phyloP scores from a whole-genome alignment of 2,797 vertebrate species.

The Phalloptychus januarius region DNA sequence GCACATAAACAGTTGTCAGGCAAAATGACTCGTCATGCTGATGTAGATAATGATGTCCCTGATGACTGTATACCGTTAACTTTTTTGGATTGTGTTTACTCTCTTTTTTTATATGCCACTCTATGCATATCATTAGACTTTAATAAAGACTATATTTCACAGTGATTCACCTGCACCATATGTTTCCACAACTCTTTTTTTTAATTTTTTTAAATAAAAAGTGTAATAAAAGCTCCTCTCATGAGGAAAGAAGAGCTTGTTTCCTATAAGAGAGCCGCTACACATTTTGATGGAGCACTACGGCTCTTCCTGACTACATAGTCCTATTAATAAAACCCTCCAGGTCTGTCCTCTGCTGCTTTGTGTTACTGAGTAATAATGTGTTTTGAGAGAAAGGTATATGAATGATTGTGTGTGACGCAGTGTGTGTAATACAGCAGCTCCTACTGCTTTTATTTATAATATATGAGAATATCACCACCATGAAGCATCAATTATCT shows the following conservation, averaged over 20 bases:
- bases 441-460: slow-evolving; percentile 68
- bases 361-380: slow-evolving; percentile 70
- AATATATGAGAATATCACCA: slow-evolving; percentile 72
- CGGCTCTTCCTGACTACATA: slow-evolving; percentile 42
- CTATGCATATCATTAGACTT: neutral
- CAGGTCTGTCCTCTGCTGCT: slow-evolving; percentile 51
- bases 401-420: slow-evolving; percentile 52
- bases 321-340: slow-evolving; percentile 73
- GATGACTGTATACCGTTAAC: neutral
- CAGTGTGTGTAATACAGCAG: slow-evolving; percentile 53
- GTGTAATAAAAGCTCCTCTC: slow-evolving; percentile 11
- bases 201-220: neutral
- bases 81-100: neutral
- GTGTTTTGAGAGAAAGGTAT: slow-evolving; percentile 70
- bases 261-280: slow-evolving; percentile 39
- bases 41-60: neutral
- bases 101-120: slow-evolving; percentile 3
- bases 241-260: slow-evolving; percentile 37
- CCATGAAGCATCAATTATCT: slow-evolving; percentile 71
- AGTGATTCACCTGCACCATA: neutral
- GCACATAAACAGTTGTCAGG: slow-evolving; percentile 5
- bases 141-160: neutral
- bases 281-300: slow-evolving; percentile 45
- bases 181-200: slow-evolving; percentile 3
- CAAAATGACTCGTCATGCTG: slow-evolving; percentile 2